phyloP scores from a whole-genome alignment of 1,140 invertebrate genomes.

The Psix sp. region DNA sequence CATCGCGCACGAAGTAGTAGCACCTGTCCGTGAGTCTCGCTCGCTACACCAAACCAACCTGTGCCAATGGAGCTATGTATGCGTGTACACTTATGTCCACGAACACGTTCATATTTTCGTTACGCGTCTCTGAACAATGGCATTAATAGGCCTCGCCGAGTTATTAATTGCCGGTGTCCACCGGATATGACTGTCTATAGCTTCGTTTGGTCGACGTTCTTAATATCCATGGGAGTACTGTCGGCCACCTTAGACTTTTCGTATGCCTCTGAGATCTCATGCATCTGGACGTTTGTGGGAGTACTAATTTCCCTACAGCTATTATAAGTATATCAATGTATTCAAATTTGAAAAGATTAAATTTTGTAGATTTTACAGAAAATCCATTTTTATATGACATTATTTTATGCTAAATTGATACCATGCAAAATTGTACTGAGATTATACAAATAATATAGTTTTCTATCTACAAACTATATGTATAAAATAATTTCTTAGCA shows the following conservation, averaged over 20 bases:
- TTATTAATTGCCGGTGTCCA: constrained; percentile 76
- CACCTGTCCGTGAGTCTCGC: constrained; percentile 68
- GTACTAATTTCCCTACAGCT: constrained; percentile 20
- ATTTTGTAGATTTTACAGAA: too few species aligned
- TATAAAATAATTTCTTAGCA: too few species aligned
- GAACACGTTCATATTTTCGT: constrained; percentile 65
- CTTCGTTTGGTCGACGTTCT: constrained; percentile 65
- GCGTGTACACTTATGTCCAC: constrained; percentile 48
- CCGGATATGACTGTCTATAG: constrained; percentile 77
- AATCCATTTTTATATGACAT: too few species aligned
- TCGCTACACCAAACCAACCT: constrained; percentile 51
- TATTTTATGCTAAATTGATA: too few species aligned
- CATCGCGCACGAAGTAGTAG: constrained; percentile 67
- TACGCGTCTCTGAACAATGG: constrained; percentile 77
- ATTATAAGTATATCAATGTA: too few species aligned
- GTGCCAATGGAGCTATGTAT: constrained; percentile 46
- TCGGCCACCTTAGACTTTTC: constrained; percentile 57
- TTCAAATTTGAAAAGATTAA: too few species aligned
- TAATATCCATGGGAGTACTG: constrained; percentile 65
- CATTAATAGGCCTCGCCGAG: constrained; percentile 76
- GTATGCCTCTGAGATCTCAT: constrained; percentile 39
- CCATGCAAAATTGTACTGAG: too few species aligned
- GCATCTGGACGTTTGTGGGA: constrained; percentile 47
- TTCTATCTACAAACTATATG: too few species aligned
- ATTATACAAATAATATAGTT: too few species aligned